Evolutionary conservation across 1,140 invertebrate genomes (phyloP).

Genomic region (Eueides isabella): DNA sequence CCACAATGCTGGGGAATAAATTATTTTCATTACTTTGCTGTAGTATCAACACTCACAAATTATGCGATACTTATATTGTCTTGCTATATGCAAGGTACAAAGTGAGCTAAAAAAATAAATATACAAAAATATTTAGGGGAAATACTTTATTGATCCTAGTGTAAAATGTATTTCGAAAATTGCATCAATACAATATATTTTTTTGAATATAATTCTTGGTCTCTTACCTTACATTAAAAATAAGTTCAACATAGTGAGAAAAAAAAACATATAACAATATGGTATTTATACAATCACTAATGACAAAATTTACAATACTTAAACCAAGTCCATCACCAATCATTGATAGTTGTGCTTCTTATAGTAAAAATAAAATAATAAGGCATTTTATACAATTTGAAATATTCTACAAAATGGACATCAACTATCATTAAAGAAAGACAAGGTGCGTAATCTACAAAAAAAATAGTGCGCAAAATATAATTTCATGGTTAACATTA

Average conservation of each 20-base stretch:
- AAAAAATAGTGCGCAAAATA: constrained; percentile 42
- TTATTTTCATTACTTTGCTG: no score
- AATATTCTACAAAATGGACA: constrained; percentile 23
- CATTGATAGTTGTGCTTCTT: constrained; percentile 35
- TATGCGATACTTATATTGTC: neutral
- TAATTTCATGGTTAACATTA: constrained; percentile 45
- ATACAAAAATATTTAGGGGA: constrained; percentile 50
- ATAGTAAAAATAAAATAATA: constrained; percentile 28
- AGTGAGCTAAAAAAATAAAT: constrained; percentile 32
- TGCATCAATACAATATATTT: constrained; percentile 76
- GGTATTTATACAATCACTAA: constrained; percentile 67
- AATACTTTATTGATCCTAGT: constrained; percentile 81
- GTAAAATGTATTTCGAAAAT: constrained; percentile 80
- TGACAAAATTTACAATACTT: constrained; percentile 67
- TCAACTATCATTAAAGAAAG: constrained; percentile 19
- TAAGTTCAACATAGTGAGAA: constrained; percentile 66
- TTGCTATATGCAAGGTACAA: neutral
- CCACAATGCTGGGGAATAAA: no score
- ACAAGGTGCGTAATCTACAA: constrained; percentile 21
- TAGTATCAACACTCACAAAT: no score
- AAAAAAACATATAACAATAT: constrained; percentile 74
- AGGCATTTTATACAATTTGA: constrained; percentile 28
- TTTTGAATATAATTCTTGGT: constrained; percentile 76
- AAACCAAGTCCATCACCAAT: constrained; percentile 44
- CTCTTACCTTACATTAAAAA: constrained; percentile 74